Conservation (phyloP, 1,140 invertebrate species). For the Micrasema longulum region DNA sequence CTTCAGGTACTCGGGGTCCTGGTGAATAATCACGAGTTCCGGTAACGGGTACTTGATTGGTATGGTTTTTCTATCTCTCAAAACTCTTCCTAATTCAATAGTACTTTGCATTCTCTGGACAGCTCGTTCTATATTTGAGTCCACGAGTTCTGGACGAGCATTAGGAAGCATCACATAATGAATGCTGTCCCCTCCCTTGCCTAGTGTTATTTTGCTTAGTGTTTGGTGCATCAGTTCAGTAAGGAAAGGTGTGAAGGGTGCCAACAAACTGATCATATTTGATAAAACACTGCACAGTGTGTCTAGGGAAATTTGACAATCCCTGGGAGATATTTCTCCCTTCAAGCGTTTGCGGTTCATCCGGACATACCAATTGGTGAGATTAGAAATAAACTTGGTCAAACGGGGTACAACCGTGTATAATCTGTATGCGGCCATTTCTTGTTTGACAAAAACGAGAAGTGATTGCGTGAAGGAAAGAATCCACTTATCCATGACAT, state of each 20-base stretch:
- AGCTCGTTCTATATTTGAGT: constrained; percentile 89
- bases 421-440: constrained; percentile 94
- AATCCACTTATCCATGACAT: constrained; percentile 99
- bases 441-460: constrained; percentile 87
- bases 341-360: constrained; percentile 95
- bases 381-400: constrained; percentile 96
- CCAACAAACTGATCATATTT: constrained; percentile 92
- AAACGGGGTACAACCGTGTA: constrained; percentile 96
- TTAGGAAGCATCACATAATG: constrained; percentile 92
- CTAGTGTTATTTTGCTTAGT: constrained; percentile 71
- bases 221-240: constrained; percentile 97
- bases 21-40: constrained; percentile 95
- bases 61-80: constrained; percentile 93
- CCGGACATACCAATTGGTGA: constrained; percentile 99
- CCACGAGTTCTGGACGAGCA: constrained; percentile 79
- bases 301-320: constrained; percentile 87
- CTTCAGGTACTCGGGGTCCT: constrained; percentile 81
- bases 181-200: constrained; percentile 75
- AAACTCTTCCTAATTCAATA: constrained; percentile 92
- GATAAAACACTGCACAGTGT: constrained; percentile 91
- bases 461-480: constrained; percentile 95
- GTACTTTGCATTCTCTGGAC: constrained; percentile 95
- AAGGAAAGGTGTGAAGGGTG: constrained; percentile 97
- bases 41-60: constrained; percentile 97
- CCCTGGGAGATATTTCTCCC: constrained; percentile 82